These are phyloP conservation scores for Camponotus fellah DNA, from an alignment of 2,888 invertebrate species.

Conservation along the genomic window DNA sequence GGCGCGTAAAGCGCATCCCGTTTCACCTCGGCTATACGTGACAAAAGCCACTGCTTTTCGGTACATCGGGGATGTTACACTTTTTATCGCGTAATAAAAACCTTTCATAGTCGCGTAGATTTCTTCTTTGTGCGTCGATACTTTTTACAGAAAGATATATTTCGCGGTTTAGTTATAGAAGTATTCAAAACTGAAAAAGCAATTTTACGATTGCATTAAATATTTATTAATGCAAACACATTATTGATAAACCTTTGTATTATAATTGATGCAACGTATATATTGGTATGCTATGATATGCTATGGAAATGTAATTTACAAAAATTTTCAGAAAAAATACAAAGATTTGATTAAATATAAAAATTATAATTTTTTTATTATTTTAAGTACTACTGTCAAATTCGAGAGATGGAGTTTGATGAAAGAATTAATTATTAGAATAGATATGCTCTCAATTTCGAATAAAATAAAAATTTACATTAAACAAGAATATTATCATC, in stretches of 20 bases:
- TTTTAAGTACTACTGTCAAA: background rate
- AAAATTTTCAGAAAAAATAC: background rate
- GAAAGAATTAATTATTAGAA: background rate
- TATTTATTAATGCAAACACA: background rate
- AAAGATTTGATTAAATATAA: background rate
- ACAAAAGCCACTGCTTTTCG: conserved; percentile 30
- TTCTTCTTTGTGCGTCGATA: background rate
- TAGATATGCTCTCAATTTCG: background rate
- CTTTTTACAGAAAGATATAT: background rate
- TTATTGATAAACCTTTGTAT: background rate
- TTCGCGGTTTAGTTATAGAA: background rate
- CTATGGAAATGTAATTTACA: background rate
- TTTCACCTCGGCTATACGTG: conserved; percentile 17
- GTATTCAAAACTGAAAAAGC: background rate
- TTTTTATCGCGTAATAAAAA: conserved; percentile 34
- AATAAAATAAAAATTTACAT: background rate
- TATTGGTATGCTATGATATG: background rate
- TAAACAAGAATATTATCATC: background rate
- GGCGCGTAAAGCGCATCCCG: conserved; percentile 7
- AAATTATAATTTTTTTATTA: background rate
- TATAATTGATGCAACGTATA: background rate
- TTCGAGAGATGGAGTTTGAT: background rate
- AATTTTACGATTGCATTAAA: background rate
- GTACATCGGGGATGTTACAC: background rate
- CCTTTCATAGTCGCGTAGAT: background rate